These are phyloP conservation scores for Drosophila pegasa DNA, from an alignment of 2,888 invertebrate genomes.

Conservation along the genomic window DNA sequence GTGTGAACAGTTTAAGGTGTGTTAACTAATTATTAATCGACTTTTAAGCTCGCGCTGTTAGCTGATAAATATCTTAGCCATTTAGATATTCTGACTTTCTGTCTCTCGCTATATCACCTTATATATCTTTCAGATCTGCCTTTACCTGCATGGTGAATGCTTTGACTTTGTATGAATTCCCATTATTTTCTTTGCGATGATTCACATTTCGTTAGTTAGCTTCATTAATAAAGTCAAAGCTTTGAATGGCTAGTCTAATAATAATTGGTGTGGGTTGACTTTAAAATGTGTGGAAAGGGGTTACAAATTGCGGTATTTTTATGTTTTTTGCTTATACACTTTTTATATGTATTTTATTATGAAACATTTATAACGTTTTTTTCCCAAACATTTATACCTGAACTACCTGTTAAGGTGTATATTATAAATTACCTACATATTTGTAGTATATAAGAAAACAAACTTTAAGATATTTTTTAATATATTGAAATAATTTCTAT, in stretches of 20 bases:
- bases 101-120: not conserved
- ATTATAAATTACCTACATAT: too few relatives aligned
- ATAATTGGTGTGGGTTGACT: not conserved
- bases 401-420: not conserved
- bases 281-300: conserved; percentile 1
- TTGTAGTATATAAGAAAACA: too few relatives aligned
- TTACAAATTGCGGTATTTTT: not conserved
- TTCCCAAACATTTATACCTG: not conserved
- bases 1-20: not conserved
- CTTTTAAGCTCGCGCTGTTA: not conserved
- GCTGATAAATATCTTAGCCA: conserved; percentile 1
- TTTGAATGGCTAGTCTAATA: not conserved
- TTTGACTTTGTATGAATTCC: not conserved
- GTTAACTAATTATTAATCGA: conserved; percentile 1
- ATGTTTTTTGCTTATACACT: not conserved
- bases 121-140: not conserved
- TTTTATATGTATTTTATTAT: not conserved
- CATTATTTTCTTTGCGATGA: conserved; percentile 1
- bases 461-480: too few relatives aligned
- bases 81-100: too few relatives aligned
- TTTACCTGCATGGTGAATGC: conserved; percentile 9
- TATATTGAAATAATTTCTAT: too few relatives aligned
- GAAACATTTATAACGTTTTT: not conserved
- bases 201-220: not conserved
- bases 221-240: conserved; percentile 5